phyloP scores from a whole-genome alignment of 2,888 invertebrate genomes.

The Brenthis daphne region DNA sequence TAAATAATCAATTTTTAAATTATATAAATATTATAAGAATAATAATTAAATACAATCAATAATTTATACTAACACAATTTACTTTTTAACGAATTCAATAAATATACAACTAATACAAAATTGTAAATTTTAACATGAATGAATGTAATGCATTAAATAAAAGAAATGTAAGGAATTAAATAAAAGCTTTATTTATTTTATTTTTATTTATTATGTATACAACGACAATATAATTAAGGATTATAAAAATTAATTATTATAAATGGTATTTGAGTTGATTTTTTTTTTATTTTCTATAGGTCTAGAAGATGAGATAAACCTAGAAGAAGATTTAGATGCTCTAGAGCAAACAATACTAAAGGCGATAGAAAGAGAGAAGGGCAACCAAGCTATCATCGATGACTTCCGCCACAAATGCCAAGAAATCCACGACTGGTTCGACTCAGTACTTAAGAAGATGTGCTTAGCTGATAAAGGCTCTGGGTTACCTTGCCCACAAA shows the following conservation, averaged over 20 bases:
- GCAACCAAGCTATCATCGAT: slow-evolving; percentile 88
- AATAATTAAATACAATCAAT: too few relatives aligned
- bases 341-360: slow-evolving; percentile 87
- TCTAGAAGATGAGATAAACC: slow-evolving; percentile 85
- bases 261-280: neutral
- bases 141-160: too few relatives aligned
- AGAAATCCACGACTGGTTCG: slow-evolving; percentile 91
- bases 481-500: slow-evolving; percentile 90
- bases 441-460: slow-evolving; percentile 89
- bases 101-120: too few relatives aligned
- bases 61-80: too few relatives aligned
- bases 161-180: too few relatives aligned
- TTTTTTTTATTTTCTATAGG: slow-evolving; percentile 49
- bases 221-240: too few relatives aligned
- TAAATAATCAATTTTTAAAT: too few relatives aligned
- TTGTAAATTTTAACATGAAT: too few relatives aligned
- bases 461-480: slow-evolving; percentile 93
- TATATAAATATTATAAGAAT: too few relatives aligned
- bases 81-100: too few relatives aligned
- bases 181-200: too few relatives aligned
- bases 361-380: slow-evolving; percentile 89
- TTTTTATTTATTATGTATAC: too few relatives aligned
- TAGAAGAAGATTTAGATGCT: slow-evolving; percentile 87
- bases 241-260: neutral
- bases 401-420: slow-evolving; percentile 88